Conservation (phyloP, 2,888 invertebrate genomes). For the Drosophila neonasuta region DNA sequence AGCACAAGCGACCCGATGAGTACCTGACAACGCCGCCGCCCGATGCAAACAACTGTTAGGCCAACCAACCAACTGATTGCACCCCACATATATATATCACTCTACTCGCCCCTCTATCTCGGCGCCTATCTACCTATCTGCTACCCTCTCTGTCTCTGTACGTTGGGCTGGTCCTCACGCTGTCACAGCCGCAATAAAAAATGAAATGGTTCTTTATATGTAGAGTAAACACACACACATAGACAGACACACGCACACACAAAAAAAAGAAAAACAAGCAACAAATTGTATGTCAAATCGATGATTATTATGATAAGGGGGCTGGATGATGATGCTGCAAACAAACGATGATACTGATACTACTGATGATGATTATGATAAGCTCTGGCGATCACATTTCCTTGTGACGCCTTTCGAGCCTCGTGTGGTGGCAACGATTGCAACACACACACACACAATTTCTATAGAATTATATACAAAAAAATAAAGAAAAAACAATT, state of each 20-base stretch:
- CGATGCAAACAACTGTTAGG: slow-evolving; percentile 93
- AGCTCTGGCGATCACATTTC: slow-evolving; percentile 19
- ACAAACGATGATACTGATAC: slow-evolving; percentile 14
- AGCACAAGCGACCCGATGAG: slow-evolving; percentile 96
- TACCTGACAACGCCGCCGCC: slow-evolving; percentile 93
- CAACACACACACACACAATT: slow-evolving; percentile 28
- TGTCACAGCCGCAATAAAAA: slow-evolving; percentile 29
- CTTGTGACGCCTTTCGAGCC: slow-evolving; percentile 17
- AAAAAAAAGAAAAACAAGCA: slow-evolving; percentile 24
- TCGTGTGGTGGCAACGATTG: slow-evolving; percentile 25
- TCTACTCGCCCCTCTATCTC: neutral
- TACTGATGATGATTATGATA: slow-evolving; percentile 15
- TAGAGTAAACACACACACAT: slow-evolving; percentile 32
- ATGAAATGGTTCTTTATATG: slow-evolving; percentile 42
- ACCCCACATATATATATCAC: neutral
- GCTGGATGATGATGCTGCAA: slow-evolving; percentile 30
- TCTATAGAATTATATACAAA: slow-evolving; percentile 45
- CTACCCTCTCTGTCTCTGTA: neutral
- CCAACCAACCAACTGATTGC: neutral
- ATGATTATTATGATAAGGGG: slow-evolving; percentile 39
- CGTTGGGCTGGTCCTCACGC: slow-evolving; percentile 55
- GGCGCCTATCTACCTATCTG: neutral
- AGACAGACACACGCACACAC: slow-evolving; percentile 23
- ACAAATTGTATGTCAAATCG: slow-evolving; percentile 27
- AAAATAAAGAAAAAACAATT: slow-evolving; percentile 17